Percentiles rank a stretch among this genome's conserved stretches.
These are phyloP conservation scores for Sebastes elongatus DNA, from an alignment of 2,797 vertebrate genomes.

Conservation along the genomic window DNA sequence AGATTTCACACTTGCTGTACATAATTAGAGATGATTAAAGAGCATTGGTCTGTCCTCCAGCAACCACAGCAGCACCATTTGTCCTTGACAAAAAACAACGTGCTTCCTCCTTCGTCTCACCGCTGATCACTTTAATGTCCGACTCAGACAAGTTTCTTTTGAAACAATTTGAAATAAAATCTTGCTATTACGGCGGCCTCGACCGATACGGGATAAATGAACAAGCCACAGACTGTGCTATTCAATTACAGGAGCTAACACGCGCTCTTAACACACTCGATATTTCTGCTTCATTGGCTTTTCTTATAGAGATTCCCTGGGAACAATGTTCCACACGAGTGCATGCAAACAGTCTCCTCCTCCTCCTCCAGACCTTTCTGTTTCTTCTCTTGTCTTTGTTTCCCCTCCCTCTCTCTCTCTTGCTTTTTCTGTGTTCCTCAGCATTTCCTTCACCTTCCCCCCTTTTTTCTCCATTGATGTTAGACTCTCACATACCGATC, in stretches of 20 bases:
- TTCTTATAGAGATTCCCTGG: constrained; percentile 35
- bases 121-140: constrained; percentile 2
- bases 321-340: constrained; percentile 47
- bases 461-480: neutral
- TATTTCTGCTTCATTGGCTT: constrained; percentile 43
- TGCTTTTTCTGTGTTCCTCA: neutral
- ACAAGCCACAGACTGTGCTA: constrained; percentile 12
- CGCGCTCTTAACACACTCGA: constrained; percentile 39
- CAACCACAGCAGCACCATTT: neutral
- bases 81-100: constrained; percentile 8
- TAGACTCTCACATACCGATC: neutral
- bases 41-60: neutral
- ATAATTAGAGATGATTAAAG: neutral
- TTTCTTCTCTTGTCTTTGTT: constrained; percentile 17
- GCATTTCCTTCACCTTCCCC: constrained; percentile 5
- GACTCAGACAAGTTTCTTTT: constrained; percentile 1
- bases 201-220: constrained; percentile 26
- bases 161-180: no score
- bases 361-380: constrained; percentile 13
- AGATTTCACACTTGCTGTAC: neutral
- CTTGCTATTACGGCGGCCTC: neutral
- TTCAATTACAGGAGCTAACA: constrained; percentile 53
- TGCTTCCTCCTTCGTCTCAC: neutral
- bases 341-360: constrained; percentile 32
- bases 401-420: neutral